Percentiles rank a stretch among this genome's conserved stretches.
phyloP scores from a whole-genome alignment of 2,888 invertebrate genomes.

The Prosopocoilus inquinatus region DNA sequence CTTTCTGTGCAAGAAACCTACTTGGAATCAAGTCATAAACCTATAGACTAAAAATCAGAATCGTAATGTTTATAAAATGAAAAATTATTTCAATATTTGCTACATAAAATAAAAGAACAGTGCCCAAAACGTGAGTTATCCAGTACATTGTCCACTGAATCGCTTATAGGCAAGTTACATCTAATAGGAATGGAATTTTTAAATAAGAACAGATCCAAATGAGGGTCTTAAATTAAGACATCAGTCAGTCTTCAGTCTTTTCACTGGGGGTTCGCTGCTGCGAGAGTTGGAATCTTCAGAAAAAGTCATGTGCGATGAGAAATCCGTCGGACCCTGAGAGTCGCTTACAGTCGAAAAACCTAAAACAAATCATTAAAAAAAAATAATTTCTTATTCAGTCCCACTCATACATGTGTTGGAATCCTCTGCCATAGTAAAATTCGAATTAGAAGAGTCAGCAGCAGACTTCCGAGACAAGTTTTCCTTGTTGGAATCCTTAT shows the following conservation, averaged over 20 bases:
- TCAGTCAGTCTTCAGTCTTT: conserved; percentile 77
- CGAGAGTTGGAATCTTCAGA: conserved; percentile 90
- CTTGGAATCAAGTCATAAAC: no score
- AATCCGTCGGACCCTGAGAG: conserved; percentile 84
- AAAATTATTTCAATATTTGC: no score
- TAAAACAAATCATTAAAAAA: conserved; percentile 42
- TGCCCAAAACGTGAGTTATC: no score
- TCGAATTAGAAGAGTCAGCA: conserved; percentile 76
- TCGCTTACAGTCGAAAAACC: conserved; percentile 90
- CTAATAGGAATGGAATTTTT: no score
- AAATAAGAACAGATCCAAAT: no score
- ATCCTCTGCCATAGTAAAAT: conserved; percentile 81
- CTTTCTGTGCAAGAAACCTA: no score
- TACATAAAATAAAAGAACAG: no score
- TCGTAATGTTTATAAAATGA: no score
- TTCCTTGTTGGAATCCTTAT: conserved; percentile 75
- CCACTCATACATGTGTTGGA: conserved; percentile 80
- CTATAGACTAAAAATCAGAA: no score
- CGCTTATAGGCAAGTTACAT: no score
- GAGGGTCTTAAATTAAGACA: neutral
- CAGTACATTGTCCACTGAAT: no score
- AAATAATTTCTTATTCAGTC: neutral
- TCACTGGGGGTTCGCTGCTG: conserved; percentile 75
- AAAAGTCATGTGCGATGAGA: conserved; percentile 79
- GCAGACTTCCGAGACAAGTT: conserved; percentile 68